phyloP scores from a whole-genome alignment of 2,888 invertebrate species.

The Venusia cambrica region DNA sequence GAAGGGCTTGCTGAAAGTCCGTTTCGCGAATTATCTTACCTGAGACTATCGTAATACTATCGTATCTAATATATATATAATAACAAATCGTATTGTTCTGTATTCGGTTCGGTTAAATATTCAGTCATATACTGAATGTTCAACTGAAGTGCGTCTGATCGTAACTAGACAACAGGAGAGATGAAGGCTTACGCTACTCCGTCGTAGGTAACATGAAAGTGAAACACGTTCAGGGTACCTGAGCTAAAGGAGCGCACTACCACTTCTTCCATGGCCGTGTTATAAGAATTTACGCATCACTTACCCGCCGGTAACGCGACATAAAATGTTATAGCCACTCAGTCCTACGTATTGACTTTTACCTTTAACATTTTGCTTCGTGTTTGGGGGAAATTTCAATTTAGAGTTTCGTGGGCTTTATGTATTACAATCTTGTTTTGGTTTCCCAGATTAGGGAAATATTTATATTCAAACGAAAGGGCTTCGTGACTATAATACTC shows the following conservation, averaged over 20 bases:
- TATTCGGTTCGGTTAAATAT: no score
- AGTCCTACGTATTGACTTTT: constrained; percentile 66
- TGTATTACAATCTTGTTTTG: constrained; percentile 21
- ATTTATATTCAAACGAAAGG: constrained; percentile 6
- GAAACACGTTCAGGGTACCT: constrained; percentile 1
- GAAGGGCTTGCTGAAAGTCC: no score
- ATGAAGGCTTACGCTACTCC: no score
- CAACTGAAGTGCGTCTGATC: no score
- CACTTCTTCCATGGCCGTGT: constrained; percentile 41
- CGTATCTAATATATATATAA: no score
- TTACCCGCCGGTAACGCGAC: constrained; percentile 65
- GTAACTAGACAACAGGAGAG: no score
- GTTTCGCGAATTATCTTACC: no score
- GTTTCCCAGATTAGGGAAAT: constrained; percentile 15
- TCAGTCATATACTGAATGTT: no score
- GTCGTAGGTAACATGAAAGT: no score
- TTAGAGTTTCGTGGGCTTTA: constrained; percentile 17
- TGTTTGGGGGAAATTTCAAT: constrained; percentile 27
- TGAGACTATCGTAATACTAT: no score
- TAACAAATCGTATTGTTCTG: no score
- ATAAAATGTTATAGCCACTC: constrained; percentile 79
- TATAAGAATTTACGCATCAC: constrained; percentile 80
- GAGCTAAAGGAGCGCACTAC: constrained; percentile 4
- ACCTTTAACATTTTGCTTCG: constrained; percentile 18
- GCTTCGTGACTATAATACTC: constrained; percentile 13